A percentile compares a stretch with the other conserved stretches of the same genome.
Evolutionary conservation across 2,797 vertebrate species (phyloP).

Genomic region (Anomalospiza imberbis): DNA sequence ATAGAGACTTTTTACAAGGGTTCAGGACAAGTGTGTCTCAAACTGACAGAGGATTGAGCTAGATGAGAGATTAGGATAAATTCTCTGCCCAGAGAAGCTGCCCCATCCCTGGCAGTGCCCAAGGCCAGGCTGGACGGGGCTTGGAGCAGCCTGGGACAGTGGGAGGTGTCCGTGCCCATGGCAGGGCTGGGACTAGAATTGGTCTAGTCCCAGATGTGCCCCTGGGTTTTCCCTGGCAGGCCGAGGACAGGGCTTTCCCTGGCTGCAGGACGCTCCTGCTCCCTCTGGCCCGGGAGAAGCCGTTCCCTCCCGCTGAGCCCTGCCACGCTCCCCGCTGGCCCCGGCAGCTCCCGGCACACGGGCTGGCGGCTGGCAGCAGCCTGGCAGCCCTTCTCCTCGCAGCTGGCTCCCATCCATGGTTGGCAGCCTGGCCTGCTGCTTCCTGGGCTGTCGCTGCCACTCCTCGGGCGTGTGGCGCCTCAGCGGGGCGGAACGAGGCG

Average conservation of each 20-base stretch:
- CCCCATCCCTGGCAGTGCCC: not conserved
- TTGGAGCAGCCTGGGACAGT: too few relatives aligned
- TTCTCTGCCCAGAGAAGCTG: not conserved
- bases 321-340: rapidly evolving
- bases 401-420: not conserved
- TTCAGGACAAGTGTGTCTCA: not conserved
- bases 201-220: rapidly evolving
- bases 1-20: not conserved
- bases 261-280: not conserved
- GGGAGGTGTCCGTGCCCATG: not conserved
- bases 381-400: not conserved
- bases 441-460: not conserved
- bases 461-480: too few relatives aligned
- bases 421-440: not conserved
- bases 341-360: not conserved
- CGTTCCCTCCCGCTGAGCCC: not conserved
- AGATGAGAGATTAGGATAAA: not conserved
- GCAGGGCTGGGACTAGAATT: not conserved
- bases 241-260: too few relatives aligned
- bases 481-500: too few relatives aligned
- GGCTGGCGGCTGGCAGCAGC: not conserved
- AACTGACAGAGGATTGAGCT: not conserved
- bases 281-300: not conserved
- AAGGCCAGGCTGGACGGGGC: not conserved
- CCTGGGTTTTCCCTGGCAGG: not conserved